Evolutionary conservation across 2,797 vertebrate genomes (phyloP).

Genomic region (Schizothorax lantsangensis): DNA sequence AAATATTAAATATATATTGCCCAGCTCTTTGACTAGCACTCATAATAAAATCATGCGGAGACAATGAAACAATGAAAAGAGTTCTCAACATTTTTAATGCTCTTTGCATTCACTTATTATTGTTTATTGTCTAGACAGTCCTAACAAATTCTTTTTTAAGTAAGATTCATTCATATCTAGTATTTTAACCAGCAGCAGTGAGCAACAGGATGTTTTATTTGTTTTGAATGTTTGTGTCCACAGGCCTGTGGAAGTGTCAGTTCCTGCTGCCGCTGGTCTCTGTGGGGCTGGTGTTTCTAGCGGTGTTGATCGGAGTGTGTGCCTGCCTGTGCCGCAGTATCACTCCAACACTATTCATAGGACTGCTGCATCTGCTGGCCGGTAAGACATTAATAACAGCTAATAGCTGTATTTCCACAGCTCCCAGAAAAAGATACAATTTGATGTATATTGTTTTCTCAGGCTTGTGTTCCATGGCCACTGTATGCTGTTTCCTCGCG

Average conservation of each 20-base stretch:
- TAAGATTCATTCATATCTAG: background rate
- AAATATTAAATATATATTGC: background rate
- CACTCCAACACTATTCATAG: conserved; percentile 89
- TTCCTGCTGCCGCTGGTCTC: conserved; percentile 93
- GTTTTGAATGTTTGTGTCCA: conserved; percentile 12
- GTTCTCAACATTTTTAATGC: background rate
- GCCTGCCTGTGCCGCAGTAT: conserved; percentile 94
- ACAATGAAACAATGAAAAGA: background rate
- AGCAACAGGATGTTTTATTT: background rate
- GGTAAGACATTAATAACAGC: conserved; percentile 72
- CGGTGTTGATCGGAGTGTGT: conserved; percentile 89
- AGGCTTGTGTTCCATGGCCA: conserved; percentile 91
- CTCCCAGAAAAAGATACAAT: background rate
- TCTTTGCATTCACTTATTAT: background rate
- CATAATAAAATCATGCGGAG: background rate
- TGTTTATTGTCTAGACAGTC: background rate
- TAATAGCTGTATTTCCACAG: background rate
- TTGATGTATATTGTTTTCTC: background rate
- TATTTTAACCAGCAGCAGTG: background rate
- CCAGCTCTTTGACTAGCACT: background rate
- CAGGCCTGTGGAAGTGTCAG: conserved; percentile 92
- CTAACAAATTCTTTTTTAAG: background rate
- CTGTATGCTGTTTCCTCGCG: conserved; percentile 90
- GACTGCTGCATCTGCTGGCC: conserved; percentile 91
- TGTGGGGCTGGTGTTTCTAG: conserved; percentile 91